Evolutionary conservation across 1,140 invertebrate species (phyloP).

Genomic region (Drosophila hydei): DNA sequence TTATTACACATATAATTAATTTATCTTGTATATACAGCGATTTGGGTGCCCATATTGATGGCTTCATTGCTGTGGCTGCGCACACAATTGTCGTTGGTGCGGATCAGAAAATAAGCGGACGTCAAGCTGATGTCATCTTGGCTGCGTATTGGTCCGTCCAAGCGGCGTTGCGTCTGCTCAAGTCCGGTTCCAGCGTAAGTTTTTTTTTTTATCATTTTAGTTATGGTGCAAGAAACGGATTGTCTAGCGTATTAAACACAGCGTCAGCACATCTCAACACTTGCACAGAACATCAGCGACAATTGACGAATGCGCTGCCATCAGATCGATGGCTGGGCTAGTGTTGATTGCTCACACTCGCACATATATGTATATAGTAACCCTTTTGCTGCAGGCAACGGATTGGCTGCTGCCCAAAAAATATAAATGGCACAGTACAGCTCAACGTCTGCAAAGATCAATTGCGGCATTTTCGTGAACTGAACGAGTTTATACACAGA

Average conservation of each 20-base stretch:
- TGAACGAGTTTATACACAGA: conserved; percentile 61
- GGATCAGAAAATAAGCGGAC: conserved; percentile 90
- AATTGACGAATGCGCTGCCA: conserved; percentile 24
- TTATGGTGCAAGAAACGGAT: conserved; percentile 62
- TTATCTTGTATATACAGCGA: conserved; percentile 87
- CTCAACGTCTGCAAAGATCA: conserved; percentile 55
- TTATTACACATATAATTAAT: background rate
- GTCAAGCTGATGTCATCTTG: conserved; percentile 97
- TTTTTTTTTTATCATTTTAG: background rate
- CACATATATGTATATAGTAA: background rate
- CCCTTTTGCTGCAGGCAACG: conserved; percentile 45
- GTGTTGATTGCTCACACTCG: conserved; percentile 20
- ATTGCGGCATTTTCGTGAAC: conserved; percentile 71
- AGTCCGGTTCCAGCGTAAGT: conserved; percentile 94
- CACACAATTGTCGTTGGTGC: conserved; percentile 97
- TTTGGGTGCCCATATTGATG: conserved; percentile 99
- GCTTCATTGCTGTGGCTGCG: conserved; percentile 98
- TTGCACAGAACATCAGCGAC: conserved; percentile 49
- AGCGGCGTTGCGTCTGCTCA: conserved; percentile 95
- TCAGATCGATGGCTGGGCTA: conserved; percentile 10
- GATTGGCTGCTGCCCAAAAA: conserved; percentile 52
- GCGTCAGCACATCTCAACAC: conserved; percentile 59
- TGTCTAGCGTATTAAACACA: conserved; percentile 40
- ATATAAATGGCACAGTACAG: conserved; percentile 41
- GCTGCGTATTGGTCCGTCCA: conserved; percentile 98